These are phyloP conservation scores for Cyclura pinguis DNA, from an alignment of 2,797 vertebrate genomes.

Conservation along the genomic window DNA sequence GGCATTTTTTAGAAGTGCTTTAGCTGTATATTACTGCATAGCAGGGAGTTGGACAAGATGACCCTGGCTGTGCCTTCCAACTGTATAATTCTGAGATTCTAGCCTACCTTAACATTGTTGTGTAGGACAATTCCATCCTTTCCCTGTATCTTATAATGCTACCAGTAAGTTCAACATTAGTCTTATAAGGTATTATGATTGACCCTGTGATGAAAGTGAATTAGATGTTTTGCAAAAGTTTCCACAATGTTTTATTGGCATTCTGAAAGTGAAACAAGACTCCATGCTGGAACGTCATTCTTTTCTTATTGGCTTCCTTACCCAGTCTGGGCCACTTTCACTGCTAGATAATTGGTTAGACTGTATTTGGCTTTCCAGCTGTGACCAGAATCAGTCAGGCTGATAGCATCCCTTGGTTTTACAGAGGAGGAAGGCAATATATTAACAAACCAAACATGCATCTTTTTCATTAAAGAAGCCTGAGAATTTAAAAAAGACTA, in stretches of 20 bases:
- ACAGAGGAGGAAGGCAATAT: constrained; percentile 50
- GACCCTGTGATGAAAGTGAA: not conserved
- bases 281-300: not conserved
- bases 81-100: not conserved
- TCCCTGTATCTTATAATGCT: not conserved
- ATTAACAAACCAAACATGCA: constrained; percentile 68
- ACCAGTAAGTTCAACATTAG: not conserved
- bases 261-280: not conserved
- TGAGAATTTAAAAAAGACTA: not conserved
- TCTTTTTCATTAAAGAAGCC: constrained; percentile 57
- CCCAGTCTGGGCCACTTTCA: not conserved
- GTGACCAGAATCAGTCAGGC: not conserved
- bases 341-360: not conserved
- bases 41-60: no score
- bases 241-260: not conserved
- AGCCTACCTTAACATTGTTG: not conserved
- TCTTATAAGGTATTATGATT: not conserved
- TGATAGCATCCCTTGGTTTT: not conserved
- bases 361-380: constrained; percentile 7
- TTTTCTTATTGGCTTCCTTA: not conserved
- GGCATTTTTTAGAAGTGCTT: no score
- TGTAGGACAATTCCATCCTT: not conserved
- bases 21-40: no score
- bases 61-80: no score
- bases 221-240: not conserved